Conservation (phyloP, 2,113 vertebrate genomes). For the Vombatus ursinus region DNA sequence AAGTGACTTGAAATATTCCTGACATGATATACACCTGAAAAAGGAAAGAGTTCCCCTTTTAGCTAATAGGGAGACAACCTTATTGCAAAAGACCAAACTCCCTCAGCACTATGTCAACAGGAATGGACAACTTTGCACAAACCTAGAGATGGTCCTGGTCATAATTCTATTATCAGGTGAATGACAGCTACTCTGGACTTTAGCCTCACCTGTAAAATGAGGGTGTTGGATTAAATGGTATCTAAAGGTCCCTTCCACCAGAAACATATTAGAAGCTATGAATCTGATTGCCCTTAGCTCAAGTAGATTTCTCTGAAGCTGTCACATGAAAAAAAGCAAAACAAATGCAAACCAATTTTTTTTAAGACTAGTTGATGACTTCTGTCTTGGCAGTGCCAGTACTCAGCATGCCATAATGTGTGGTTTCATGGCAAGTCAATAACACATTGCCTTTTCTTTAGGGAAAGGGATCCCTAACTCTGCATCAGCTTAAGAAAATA, state of each 20-base stretch:
- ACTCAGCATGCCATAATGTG: slow-evolving; percentile 61
- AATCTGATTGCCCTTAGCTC: neutral
- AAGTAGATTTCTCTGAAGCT: slow-evolving; percentile 61
- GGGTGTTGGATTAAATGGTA: neutral
- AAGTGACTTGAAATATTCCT: neutral
- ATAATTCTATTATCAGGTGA: neutral
- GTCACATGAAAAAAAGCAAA: slow-evolving; percentile 71
- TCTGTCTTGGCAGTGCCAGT: slow-evolving; percentile 61
- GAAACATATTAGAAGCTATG: neutral
- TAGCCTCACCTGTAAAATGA: neutral
- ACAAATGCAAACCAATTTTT: slow-evolving; percentile 71
- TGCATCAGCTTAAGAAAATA: slow-evolving; percentile 65
- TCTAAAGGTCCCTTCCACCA: neutral
- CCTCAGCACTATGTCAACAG: neutral
- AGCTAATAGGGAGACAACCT: neutral
- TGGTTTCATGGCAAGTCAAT: slow-evolving; percentile 66
- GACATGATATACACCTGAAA: neutral
- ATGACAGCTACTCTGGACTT: neutral
- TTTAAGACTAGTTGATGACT: slow-evolving; percentile 64
- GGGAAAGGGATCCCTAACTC: slow-evolving; percentile 69
- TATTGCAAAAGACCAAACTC: neutral
- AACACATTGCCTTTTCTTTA: slow-evolving; percentile 61
- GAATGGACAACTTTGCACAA: neutral
- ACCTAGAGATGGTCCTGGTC: neutral
- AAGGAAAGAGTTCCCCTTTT: neutral